A percentile compares a stretch with the other conserved stretches of the same genome.
Evolutionary conservation across 2,888 invertebrate species (phyloP).

Genomic region (Eupithecia tripunctaria): DNA sequence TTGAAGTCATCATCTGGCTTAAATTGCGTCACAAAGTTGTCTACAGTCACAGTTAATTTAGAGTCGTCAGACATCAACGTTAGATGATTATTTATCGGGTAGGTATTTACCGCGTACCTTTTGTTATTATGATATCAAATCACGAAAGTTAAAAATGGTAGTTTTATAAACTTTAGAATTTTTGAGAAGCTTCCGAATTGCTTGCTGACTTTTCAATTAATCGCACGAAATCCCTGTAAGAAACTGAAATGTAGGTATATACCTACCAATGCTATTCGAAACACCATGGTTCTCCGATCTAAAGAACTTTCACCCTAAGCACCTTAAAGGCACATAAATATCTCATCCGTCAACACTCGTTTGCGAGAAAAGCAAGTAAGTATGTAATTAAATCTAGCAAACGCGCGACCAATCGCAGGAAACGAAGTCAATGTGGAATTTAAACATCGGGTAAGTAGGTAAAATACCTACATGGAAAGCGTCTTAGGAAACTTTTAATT

Average conservation of each 20-base stretch:
- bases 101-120: too few species aligned
- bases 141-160: too few species aligned
- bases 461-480: constrained; percentile 32
- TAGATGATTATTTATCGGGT: too few species aligned
- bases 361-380: constrained; percentile 53
- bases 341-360: constrained; percentile 46
- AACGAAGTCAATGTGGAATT: constrained; percentile 48
- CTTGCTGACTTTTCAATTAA: neutral
- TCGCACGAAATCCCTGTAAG: neutral
- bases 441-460: constrained; percentile 21
- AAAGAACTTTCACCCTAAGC: constrained; percentile 43
- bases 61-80: neutral
- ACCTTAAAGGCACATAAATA: constrained; percentile 14
- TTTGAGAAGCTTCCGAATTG: neutral
- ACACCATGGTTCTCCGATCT: constrained; percentile 15
- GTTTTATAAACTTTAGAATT: neutral
- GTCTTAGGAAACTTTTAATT: constrained; percentile 30
- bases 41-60: neutral
- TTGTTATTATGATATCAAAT: too few species aligned
- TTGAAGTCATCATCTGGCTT: neutral
- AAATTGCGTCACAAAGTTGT: neutral
- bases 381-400: constrained; percentile 53
- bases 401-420: constrained; percentile 54
- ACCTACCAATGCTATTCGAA: neutral
- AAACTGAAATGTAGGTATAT: neutral